Evolutionary conservation across 1,140 invertebrate genomes (phyloP), one percentile per base, ranked within the genome.

Genomic region (Armadillidium nasatum): DNA sequence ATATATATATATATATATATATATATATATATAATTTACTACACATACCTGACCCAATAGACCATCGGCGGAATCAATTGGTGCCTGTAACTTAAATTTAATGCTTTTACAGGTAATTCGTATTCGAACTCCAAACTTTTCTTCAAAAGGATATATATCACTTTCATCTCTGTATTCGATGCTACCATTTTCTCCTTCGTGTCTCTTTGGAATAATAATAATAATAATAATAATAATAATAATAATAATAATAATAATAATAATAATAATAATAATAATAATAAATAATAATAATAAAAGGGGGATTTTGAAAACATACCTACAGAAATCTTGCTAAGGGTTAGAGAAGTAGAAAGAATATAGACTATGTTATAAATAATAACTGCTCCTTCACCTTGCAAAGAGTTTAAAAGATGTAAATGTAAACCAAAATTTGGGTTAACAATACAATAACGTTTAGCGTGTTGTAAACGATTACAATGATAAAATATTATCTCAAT

Each of bases 91-190:
- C 81, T 90, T 88, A 85, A 94, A 93, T 82, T 89, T 90, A 72
- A 96, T 87, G 80, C 89, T 91, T 83, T 94, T 90, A 85, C 94
- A 94, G 83, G 90, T 90, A 10, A 96, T 87, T 80, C 95, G 86
- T 77, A 96, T 89, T 82, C 93, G 88, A 82, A 92, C 91, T 72
- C 93, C 93, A 86, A 94, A 94, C 82, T 93, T 90, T 85, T 95
- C 92, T 82, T 83, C 60, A 81, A 79, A 75, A 79, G 82, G 83
- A 82, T 81, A 78, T 76, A 82, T 67, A 70, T 67, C 78, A 72
- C 76, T 80, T 73, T 79, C 76, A 76, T 77, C 70, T 54, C 71
- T 76, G 22, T 75, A 72, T 45, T 81, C 80, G 11, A 81, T 75
- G 44, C 73, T 77, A 15, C 78, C 78, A 79, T 74, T 76, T 54